phyloP scores from a whole-genome alignment of 2,797 vertebrate species.

The Aotus griseimembra region DNA sequence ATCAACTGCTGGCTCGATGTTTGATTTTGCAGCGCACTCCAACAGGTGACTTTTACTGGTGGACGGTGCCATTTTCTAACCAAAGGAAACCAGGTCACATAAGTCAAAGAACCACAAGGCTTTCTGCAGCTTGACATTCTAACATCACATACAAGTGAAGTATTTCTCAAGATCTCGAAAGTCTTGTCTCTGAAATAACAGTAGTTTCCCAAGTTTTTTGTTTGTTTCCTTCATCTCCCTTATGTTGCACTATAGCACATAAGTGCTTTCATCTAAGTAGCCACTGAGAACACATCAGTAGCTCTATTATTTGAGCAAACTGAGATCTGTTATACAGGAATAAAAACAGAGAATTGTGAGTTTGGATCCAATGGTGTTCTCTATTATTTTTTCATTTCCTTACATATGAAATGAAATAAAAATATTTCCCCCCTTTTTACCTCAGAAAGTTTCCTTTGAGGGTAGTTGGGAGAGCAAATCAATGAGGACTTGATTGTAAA shows the following conservation, averaged over 20 bases:
- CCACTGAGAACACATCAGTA: neutral
- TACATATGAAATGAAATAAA: neutral
- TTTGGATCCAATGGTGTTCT: neutral
- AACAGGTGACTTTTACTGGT: neutral
- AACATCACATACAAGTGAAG: neutral
- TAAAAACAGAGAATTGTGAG: neutral
- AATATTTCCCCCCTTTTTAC: neutral
- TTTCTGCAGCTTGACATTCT: conserved; percentile 29
- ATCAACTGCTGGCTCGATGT: neutral
- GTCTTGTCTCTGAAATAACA: neutral
- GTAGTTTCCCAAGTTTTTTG: neutral
- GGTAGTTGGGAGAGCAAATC: neutral
- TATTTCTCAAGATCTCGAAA: conserved; percentile 30
- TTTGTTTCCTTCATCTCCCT: neutral
- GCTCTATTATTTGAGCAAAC: neutral
- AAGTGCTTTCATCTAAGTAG: neutral
- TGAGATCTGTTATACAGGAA: neutral
- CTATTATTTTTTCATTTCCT: neutral
- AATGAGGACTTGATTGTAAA: neutral
- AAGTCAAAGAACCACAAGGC: neutral
- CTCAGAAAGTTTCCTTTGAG: neutral
- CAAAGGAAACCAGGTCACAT: neutral
- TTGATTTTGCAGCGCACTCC: neutral
- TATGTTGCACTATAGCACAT: neutral
- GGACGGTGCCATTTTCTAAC: neutral